Conservation (phyloP, 2,113 vertebrate genomes). For the Paracanthobrama guichenoti region DNA sequence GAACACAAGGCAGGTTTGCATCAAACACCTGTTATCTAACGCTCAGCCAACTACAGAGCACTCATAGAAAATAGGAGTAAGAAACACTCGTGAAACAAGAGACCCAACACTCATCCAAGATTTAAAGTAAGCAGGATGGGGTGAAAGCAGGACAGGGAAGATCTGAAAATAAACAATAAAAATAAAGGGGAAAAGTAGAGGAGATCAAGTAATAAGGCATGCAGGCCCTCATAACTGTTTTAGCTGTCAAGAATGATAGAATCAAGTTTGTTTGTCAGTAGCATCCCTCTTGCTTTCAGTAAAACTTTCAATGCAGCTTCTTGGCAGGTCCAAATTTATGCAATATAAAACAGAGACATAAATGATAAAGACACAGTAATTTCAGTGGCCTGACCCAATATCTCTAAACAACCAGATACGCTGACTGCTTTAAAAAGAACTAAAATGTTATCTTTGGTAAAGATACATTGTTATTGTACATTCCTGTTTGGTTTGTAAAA, state of each 20-base stretch:
- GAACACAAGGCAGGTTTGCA: neutral
- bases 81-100: conserved; percentile 3
- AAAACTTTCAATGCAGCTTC: neutral
- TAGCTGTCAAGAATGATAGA: neutral
- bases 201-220: neutral
- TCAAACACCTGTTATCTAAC: conserved; percentile 16
- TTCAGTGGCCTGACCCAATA: neutral
- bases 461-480: neutral
- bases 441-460: neutral
- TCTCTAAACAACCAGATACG: neutral
- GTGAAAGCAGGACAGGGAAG: conserved; percentile 26
- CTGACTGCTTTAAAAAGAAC: neutral
- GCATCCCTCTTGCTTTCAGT: neutral
- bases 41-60: neutral
- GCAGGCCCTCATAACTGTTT: neutral
- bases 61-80: neutral
- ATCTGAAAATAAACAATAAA: conserved; percentile 30
- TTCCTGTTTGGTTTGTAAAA: neutral
- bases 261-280: neutral
- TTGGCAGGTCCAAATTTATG: neutral
- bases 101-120: neutral
- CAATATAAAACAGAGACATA: conserved; percentile 9
- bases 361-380: conserved; percentile 1
- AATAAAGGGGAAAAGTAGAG: conserved; percentile 3
- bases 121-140: neutral